These are phyloP conservation scores for Micromys minutus DNA, from an alignment of 2,113 vertebrate species.

Conservation along the genomic window DNA sequence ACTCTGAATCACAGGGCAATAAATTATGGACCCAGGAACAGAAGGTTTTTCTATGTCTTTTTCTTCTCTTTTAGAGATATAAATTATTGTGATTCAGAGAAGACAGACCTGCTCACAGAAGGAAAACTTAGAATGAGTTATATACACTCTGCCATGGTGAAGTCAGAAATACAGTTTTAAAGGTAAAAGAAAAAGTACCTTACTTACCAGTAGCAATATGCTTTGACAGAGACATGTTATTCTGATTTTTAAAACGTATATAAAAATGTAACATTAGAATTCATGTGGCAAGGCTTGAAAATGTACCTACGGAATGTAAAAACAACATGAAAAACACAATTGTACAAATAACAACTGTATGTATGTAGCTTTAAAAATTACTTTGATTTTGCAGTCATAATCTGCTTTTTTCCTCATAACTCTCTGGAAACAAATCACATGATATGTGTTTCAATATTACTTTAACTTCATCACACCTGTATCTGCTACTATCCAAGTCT, in stretches of 20 bases:
- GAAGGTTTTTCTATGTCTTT: not conserved
- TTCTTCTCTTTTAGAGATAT: not conserved
- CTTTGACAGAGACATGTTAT: not conserved
- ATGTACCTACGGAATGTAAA: not conserved
- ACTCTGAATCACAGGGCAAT: constrained; percentile 31
- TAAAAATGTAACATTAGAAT: not conserved
- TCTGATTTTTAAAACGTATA: constrained; percentile 9
- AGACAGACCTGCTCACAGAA: not conserved
- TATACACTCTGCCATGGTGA: not conserved
- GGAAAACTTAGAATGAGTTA: constrained; percentile 49
- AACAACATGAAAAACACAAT: not conserved
- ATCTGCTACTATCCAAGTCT: not conserved
- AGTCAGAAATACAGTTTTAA: constrained; percentile 6
- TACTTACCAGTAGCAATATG: not conserved
- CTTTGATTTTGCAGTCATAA: not conserved
- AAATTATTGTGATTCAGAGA: constrained; percentile 48
- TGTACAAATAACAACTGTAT: not conserved
- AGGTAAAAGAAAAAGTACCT: not conserved
- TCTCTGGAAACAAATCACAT: not conserved
- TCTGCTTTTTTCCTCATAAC: not conserved
- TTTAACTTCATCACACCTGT: not conserved
- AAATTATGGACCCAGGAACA: constrained; percentile 43
- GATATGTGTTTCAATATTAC: not conserved
- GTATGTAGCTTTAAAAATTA: not conserved
- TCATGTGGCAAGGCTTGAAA: not conserved